A percentile compares a stretch with the other conserved stretches of the same genome.
Evolutionary conservation across 1,140 invertebrate species (phyloP).

Genomic region (Hylaeus volcanicus): DNA sequence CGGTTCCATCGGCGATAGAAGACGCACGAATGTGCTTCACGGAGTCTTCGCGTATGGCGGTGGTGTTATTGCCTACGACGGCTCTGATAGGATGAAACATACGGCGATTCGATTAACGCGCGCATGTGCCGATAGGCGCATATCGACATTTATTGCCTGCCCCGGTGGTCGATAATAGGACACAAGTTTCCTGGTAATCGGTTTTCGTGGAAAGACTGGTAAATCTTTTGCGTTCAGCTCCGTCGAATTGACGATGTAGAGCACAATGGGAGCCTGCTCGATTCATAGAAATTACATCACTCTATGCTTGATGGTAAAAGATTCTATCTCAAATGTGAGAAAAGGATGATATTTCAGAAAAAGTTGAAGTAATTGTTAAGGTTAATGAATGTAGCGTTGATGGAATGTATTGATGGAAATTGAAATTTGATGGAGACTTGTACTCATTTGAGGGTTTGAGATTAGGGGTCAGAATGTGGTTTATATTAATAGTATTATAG

Average conservation of each 20-base stretch:
- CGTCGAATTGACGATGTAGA: too few relatives aligned
- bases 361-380: too few relatives aligned
- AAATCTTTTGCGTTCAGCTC: not conserved
- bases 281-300: too few relatives aligned
- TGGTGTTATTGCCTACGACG: slow-evolving; percentile 14
- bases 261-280: too few relatives aligned
- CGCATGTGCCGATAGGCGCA: slow-evolving; percentile 41
- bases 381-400: too few relatives aligned
- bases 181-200: slow-evolving; percentile 26
- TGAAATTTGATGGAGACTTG: not conserved
- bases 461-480: too few relatives aligned
- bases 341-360: too few relatives aligned
- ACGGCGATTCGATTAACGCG: slow-evolving; percentile 52
- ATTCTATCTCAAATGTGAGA: too few relatives aligned
- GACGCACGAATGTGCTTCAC: not conserved
- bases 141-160: slow-evolving; percentile 48
- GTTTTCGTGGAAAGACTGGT: slow-evolving; percentile 30
- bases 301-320: too few relatives aligned
- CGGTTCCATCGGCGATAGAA: slow-evolving; percentile 1
- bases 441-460: too few relatives aligned
- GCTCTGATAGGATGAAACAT: slow-evolving; percentile 32
- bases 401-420: too few relatives aligned
- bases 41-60: slow-evolving; percentile 14
- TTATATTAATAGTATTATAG: too few relatives aligned
- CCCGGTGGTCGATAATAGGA: slow-evolving; percentile 37